Conservation (phyloP, 2,113 vertebrate species). For the Lampris incognitus region DNA sequence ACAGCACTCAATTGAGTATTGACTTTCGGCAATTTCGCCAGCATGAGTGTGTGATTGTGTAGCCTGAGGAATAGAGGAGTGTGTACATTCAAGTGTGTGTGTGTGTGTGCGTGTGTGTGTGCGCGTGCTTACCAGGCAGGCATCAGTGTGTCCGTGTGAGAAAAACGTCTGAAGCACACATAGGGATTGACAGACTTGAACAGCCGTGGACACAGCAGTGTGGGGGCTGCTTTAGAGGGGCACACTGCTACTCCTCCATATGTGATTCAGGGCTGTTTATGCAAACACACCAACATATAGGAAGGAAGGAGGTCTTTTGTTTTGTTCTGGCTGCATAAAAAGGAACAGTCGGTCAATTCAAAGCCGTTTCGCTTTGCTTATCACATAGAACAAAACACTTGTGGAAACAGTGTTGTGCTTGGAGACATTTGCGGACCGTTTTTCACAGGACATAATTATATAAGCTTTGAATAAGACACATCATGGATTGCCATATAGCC, state of each 20-base stretch:
- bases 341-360: conserved; percentile 18
- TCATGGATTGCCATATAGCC: not conserved
- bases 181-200: not conserved
- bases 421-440: not conserved
- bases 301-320: conserved; percentile 21
- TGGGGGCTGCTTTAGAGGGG: not conserved
- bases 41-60: conserved; percentile 18
- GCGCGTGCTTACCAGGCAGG: conserved; percentile 28
- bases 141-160: conserved; percentile 1
- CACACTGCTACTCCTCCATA: conserved; percentile 1
- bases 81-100: conserved; percentile 1
- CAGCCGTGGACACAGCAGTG: not conserved
- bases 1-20: conserved; percentile 14
- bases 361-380: conserved; percentile 12
- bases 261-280: conserved; percentile 2
- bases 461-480: conserved; percentile 17
- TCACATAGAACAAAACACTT: conserved; percentile 30
- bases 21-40: conserved; percentile 37
- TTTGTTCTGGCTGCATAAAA: conserved; percentile 30
- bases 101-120: conserved; percentile 13
- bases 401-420: not conserved
- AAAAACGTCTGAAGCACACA: conserved; percentile 6
- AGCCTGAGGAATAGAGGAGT: conserved; percentile 37
- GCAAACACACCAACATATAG: not conserved
- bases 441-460: not conserved